phyloP scores from a whole-genome alignment of 2,888 invertebrate species.

The Schizaphis graminum region DNA sequence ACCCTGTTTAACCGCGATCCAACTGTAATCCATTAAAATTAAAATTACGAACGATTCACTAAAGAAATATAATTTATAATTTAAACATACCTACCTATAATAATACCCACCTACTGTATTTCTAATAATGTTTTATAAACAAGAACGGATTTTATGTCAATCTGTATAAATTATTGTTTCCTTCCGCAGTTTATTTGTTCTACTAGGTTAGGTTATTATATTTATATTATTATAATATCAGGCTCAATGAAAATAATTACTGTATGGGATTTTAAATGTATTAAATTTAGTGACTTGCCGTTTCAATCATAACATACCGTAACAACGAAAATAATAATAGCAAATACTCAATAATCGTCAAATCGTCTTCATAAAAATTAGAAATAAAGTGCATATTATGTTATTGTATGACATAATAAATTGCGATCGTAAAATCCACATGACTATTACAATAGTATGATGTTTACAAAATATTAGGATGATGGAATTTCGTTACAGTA shows the following conservation, averaged over 20 bases:
- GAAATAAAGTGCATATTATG: not conserved
- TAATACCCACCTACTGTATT: slow-evolving; percentile 31
- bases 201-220: not conserved
- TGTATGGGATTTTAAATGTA: not conserved
- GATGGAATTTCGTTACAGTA: not conserved
- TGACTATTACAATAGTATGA: not conserved
- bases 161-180: slow-evolving; percentile 31
- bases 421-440: not conserved
- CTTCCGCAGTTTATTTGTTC: slow-evolving; percentile 16
- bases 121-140: slow-evolving; percentile 11
- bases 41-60: slow-evolving; percentile 10
- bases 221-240: not conserved
- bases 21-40: slow-evolving; percentile 32
- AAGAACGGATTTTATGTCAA: slow-evolving; percentile 21
- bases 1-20: not conserved
- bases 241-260: not conserved
- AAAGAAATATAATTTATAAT: slow-evolving; percentile 24
- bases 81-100: not conserved
- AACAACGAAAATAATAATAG: not conserved
- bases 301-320: not conserved
- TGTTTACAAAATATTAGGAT: not conserved
- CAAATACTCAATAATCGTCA: not conserved
- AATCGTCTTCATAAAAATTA: not conserved
- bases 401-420: not conserved
- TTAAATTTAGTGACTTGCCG: not conserved